Percentiles rank a stretch among this genome's conserved stretches.
Evolutionary conservation across 2,113 vertebrate species (phyloP).

Genomic region (Gadus macrocephalus): DNA sequence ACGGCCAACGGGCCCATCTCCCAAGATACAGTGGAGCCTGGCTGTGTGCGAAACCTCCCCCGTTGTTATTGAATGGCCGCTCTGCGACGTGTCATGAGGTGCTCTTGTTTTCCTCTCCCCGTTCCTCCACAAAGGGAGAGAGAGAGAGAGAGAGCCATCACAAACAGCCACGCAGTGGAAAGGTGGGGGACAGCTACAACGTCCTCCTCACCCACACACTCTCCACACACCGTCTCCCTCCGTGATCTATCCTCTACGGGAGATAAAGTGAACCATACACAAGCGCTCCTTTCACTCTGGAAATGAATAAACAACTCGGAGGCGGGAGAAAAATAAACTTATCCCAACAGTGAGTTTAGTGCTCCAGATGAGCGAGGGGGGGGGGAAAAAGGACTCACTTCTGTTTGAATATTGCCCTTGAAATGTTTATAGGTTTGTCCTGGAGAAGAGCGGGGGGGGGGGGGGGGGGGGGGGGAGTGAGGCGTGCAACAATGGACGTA

Average conservation of each 20-base stretch:
- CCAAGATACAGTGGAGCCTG: constrained; percentile 16
- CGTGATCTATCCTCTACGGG: too few relatives aligned
- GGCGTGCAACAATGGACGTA: constrained; percentile 49
- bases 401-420: constrained; percentile 53
- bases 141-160: constrained; percentile 58
- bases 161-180: constrained; percentile 15
- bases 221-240: too few relatives aligned
- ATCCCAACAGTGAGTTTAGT: not conserved
- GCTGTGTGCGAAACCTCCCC: constrained; percentile 16
- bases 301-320: not conserved
- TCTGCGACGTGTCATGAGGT: constrained; percentile 35
- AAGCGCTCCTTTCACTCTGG: too few relatives aligned
- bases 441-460: constrained; percentile 28
- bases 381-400: constrained; percentile 41
- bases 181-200: too few relatives aligned
- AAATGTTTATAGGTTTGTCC: constrained; percentile 66
- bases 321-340: not conserved
- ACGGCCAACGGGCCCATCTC: not conserved
- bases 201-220: not conserved
- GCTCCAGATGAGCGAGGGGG: constrained; percentile 7
- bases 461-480: constrained; percentile 36
- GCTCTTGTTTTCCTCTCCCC: constrained; percentile 36
- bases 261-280: too few relatives aligned
- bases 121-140: constrained; percentile 44
- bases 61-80: constrained; percentile 51